Conservation (phyloP, 2,888 invertebrate genomes). For the Hartigia nigra region DNA sequence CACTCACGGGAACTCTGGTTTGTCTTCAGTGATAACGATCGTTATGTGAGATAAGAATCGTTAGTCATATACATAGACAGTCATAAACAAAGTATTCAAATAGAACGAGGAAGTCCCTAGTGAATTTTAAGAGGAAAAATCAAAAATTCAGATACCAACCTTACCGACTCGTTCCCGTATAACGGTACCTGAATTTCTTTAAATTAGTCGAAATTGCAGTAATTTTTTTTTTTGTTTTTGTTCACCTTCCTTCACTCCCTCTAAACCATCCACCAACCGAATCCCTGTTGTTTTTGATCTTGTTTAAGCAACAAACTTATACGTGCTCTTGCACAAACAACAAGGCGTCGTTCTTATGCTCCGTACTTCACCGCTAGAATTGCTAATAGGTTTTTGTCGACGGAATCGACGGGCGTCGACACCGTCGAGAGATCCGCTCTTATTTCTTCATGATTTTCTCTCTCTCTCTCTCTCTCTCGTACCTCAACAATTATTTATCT, state of each 20-base stretch:
- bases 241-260: no score
- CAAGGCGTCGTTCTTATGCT: background rate
- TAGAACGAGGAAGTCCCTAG: background rate
- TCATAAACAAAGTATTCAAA: background rate
- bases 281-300: no score
- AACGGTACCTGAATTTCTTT: background rate
- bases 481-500: background rate
- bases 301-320: background rate
- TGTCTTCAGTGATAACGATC: background rate
- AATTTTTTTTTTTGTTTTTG: background rate
- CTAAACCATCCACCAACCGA: no score
- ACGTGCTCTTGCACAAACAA: background rate
- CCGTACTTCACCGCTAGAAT: background rate
- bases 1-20: slow-evolving; percentile 8
- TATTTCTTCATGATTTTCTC: background rate
- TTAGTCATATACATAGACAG: background rate
- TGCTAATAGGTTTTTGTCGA: background rate
- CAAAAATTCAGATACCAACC: background rate
- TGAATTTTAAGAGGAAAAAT: background rate
- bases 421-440: background rate
- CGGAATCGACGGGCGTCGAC: background rate
- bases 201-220: background rate
- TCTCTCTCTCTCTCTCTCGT: background rate
- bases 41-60: background rate
- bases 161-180: background rate